These are phyloP conservation scores for Simalia tracyae DNA, from an alignment of 2,797 vertebrate genomes.

Conservation along the genomic window DNA sequence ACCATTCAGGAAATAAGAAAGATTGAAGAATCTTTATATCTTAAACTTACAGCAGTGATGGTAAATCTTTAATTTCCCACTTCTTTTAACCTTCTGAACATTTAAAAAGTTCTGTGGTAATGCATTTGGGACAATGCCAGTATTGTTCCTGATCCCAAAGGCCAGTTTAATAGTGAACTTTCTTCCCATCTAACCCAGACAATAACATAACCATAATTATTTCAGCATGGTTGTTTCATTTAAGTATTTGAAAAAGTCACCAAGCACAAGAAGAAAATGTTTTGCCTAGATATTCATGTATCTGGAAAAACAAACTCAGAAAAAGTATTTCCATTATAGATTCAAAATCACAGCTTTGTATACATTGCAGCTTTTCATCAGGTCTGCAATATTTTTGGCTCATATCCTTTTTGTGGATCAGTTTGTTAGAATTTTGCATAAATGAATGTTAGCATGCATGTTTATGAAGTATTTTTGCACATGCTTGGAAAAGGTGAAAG, in stretches of 20 bases:
- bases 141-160: conserved; percentile 22
- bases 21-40: neutral
- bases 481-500: neutral
- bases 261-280: neutral
- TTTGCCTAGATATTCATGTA: neutral
- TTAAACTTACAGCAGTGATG: conserved; percentile 22
- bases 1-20: conserved; percentile 13
- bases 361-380: neutral
- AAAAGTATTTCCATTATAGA: neutral
- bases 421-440: neutral
- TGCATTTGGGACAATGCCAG: conserved; percentile 28
- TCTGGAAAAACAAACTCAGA: conserved; percentile 13
- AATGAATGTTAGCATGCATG: neutral
- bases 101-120: neutral
- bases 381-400: neutral
- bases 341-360: neutral
- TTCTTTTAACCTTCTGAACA: neutral
- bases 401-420: neutral
- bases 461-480: neutral
- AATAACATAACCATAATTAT: conserved; percentile 5
- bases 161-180: conserved; percentile 19
- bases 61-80: neutral
- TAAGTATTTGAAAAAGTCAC: conserved; percentile 7
- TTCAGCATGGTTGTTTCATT: conserved; percentile 19
- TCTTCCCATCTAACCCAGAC: neutral